Evolutionary conservation across 2,888 invertebrate species (phyloP).

Genomic region (Nymphalis c-album): DNA sequence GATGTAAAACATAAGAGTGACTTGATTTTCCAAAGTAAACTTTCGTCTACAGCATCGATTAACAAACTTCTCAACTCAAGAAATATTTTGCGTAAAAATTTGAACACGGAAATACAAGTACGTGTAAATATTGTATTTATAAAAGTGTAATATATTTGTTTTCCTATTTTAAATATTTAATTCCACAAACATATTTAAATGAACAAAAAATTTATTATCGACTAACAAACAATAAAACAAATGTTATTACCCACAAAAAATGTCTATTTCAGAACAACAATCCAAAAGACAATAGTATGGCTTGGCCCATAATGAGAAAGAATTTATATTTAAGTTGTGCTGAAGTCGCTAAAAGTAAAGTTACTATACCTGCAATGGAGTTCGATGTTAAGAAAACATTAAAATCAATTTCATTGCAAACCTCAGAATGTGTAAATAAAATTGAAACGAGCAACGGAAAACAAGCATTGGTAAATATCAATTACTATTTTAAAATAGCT

Average conservation of each 20-base stretch:
- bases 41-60: background rate
- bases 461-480: conserved; percentile 38
- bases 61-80: conserved; percentile 3
- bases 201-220: no score
- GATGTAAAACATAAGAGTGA: background rate
- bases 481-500: background rate
- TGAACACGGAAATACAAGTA: conserved; percentile 13
- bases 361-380: conserved; percentile 28
- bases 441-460: conserved; percentile 26
- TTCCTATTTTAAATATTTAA: background rate
- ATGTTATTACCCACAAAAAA: background rate
- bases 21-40: background rate
- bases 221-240: no score
- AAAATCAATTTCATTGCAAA: conserved; percentile 41
- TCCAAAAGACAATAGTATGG: conserved; percentile 4
- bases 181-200: no score
- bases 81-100: conserved; percentile 13
- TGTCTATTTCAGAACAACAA: conserved; percentile 21
- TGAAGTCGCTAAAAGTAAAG: conserved; percentile 16
- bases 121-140: background rate
- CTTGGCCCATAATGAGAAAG: conserved; percentile 41
- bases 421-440: conserved; percentile 11
- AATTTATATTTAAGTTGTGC: conserved; percentile 36
- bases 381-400: conserved; percentile 39
- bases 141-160: background rate